Conservation (phyloP, 2,888 invertebrate genomes). For the Lasioglossum malachurum region DNA sequence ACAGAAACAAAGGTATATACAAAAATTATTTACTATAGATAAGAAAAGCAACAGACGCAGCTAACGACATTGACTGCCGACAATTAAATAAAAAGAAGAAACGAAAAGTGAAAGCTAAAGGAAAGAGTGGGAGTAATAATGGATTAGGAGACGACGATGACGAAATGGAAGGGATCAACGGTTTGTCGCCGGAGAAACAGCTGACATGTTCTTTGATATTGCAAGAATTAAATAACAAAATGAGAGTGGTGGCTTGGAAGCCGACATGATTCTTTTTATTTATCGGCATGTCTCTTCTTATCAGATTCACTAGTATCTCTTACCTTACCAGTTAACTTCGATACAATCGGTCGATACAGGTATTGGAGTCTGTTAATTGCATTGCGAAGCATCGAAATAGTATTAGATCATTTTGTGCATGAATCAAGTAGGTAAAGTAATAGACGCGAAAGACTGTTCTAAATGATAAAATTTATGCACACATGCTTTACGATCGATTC, state of each 20-base stretch:
- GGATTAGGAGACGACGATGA: constrained; percentile 86
- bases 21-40: constrained; percentile 71
- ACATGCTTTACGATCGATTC: constrained; percentile 34
- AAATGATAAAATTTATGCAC: constrained; percentile 17
- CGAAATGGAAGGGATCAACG: constrained; percentile 86
- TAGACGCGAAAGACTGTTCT: constrained; percentile 31
- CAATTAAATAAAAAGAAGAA: constrained; percentile 83
- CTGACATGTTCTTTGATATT: constrained; percentile 91
- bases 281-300: constrained; percentile 23
- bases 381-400: constrained; percentile 21
- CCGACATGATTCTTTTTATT: constrained; percentile 82
- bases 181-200: constrained; percentile 88
- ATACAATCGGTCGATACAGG: constrained; percentile 37
- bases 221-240: constrained; percentile 92
- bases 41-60: constrained; percentile 80
- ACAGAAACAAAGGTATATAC: background rate
- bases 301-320: constrained; percentile 15
- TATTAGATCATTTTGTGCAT: constrained; percentile 37
- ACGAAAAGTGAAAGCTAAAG: constrained; percentile 82
- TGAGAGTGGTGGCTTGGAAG: constrained; percentile 90
- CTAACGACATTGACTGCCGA: constrained; percentile 82
- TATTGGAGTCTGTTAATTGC: constrained; percentile 26
- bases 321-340: constrained; percentile 19
- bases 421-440: constrained; percentile 28
- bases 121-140: constrained; percentile 83